Evolutionary conservation across 2,113 vertebrate genomes (phyloP), one percentile per base, ranked within the genome.

Genomic region (Lota lota): DNA sequence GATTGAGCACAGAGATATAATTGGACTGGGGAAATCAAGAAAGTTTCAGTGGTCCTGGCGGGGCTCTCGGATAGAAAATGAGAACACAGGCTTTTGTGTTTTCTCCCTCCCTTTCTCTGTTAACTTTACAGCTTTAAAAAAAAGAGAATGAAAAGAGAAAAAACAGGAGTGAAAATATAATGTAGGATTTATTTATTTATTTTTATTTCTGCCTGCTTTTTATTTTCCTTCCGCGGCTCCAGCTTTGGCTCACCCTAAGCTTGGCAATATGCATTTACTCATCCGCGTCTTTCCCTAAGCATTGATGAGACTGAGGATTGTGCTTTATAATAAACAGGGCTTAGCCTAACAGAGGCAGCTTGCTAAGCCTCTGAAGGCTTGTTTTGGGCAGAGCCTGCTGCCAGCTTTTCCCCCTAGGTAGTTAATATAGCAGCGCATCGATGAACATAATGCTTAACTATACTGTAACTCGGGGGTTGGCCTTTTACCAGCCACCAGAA

Each of bases 21-120:
- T 95, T 97, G 95, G 95, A 83, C 93, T 92, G 92, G 96, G 95
- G 94, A 97, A 96, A 96, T 95, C 94, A 96, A 87, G 90, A 83
- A 92, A 93, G 94, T 93, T 96, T 92, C 94, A 91, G 89, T 76
- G 85, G 93, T 94, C 91, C 91, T 93, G 85, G 22, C 89, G 85
- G 89, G 92, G 91, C 88, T 90, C 89, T 92, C 85, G 87, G 85
- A 91, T 83, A 83, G 81, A 92, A 92, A 93, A 93, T 90, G 88
- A 92, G 90, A 93, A 91, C 89, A 85, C 82, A 68, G 82, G 87
- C 81, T 81, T 92, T 90, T 90, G 90, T 91, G 78, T 91, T 87
- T 80, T 75, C 63, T 11, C 77, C 74, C 65, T 22, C 53, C 82
- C 69, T 71, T 70, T 80, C 8, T 40, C 83, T 87, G 87, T 83